A percentile compares a stretch with the other conserved stretches of the same genome.
Evolutionary conservation across 1,140 invertebrate species (phyloP).

Genomic region (Drosophila subpulchrella): DNA sequence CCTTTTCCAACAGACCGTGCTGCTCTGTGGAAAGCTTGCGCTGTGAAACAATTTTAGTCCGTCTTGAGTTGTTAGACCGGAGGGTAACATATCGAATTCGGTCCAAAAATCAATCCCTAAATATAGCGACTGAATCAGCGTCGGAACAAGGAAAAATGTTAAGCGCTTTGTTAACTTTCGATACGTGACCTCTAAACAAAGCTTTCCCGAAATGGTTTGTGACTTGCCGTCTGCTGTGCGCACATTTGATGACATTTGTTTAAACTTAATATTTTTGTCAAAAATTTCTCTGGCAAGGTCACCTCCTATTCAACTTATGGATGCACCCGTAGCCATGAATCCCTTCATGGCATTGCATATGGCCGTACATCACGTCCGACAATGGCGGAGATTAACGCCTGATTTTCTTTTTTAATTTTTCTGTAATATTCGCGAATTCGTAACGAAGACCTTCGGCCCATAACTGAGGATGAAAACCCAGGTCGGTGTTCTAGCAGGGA

Average conservation of each 20-base stretch:
- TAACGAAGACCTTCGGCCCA: too few relatives aligned
- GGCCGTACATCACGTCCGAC: not conserved
- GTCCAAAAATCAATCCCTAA: not conserved
- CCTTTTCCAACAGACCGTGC: not conserved
- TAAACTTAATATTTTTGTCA: not conserved
- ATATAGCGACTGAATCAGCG: not conserved
- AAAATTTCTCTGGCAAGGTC: not conserved
- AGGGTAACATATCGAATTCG: not conserved
- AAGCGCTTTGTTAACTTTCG: not conserved
- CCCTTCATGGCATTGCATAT: not conserved
- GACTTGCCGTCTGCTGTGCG: not conserved
- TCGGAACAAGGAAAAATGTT: not conserved
- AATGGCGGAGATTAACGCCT: too few relatives aligned
- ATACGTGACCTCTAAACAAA: not conserved
- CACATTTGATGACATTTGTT: not conserved
- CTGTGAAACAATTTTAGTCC: not conserved
- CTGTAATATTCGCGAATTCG: too few relatives aligned
- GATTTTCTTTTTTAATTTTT: too few relatives aligned
- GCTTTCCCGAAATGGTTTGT: not conserved
- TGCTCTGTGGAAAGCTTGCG: not conserved
- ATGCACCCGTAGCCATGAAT: not conserved
- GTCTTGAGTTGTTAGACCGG: not conserved
- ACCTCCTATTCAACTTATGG: conserved; percentile 1
- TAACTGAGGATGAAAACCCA: too few relatives aligned
- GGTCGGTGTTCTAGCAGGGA: too few relatives aligned